A percentile compares a stretch with the other conserved stretches of the same genome.
These are phyloP conservation scores for Archivesica marissinica DNA, from an alignment of 1,140 invertebrate species.

Conservation along the genomic window DNA sequence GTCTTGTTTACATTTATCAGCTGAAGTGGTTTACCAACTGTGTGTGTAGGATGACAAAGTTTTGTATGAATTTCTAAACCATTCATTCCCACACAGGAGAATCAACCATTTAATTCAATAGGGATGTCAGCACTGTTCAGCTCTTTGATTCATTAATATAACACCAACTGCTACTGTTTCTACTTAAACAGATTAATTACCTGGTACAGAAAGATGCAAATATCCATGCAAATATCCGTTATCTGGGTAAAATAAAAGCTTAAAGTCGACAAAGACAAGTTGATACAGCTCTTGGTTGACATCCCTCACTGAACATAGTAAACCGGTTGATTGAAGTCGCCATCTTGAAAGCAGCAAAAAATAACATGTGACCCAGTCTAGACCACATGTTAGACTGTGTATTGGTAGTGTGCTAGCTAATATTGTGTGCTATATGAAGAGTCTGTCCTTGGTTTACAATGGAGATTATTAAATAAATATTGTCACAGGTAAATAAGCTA, in stretches of 20 bases:
- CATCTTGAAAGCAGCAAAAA: slow-evolving; percentile 30
- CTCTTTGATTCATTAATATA: background rate
- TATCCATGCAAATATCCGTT: too few relatives aligned
- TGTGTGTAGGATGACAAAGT: slow-evolving; percentile 27
- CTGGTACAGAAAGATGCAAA: background rate
- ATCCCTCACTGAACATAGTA: background rate
- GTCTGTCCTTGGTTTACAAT: background rate
- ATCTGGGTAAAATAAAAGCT: background rate
- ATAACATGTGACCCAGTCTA: slow-evolving; percentile 31
- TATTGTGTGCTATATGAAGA: slow-evolving; percentile 10
- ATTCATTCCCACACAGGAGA: background rate
- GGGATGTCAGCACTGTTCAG: background rate
- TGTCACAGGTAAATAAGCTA: slow-evolving; percentile 1
- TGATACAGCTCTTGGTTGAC: background rate
- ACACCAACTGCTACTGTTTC: background rate
- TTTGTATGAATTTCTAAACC: slow-evolving; percentile 6
- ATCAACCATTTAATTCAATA: background rate
- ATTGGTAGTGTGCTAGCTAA: slow-evolving; percentile 3
- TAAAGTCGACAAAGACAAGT: background rate
- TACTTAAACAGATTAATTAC: background rate
- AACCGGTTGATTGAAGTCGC: background rate
- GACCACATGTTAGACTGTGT: slow-evolving; percentile 36
- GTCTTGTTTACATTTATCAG: slow-evolving; percentile 22
- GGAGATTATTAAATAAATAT: slow-evolving; percentile 36
- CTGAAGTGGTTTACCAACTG: slow-evolving; percentile 7